A percentile compares a stretch with the other conserved stretches of the same genome.
Conservation (phyloP, 2,888 invertebrate species). For the Altica lythri region DNA sequence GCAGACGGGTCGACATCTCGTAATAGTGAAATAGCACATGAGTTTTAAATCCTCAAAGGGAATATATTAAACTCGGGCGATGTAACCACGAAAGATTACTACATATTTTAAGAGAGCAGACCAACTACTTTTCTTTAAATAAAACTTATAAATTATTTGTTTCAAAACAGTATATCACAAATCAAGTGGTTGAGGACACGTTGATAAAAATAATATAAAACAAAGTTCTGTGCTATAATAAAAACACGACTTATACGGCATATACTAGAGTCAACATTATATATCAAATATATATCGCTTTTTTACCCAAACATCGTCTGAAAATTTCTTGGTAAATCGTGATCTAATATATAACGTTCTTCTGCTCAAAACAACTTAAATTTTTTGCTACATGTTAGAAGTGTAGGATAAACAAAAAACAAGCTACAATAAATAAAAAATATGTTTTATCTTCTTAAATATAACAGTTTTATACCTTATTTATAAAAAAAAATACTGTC, state of each 20-base stretch:
- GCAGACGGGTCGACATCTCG: constrained; percentile 1
- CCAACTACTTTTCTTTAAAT: constrained; percentile 3
- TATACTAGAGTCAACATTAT: background rate
- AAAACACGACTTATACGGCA: background rate
- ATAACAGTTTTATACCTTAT: too few relatives aligned
- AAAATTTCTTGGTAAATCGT: too few relatives aligned
- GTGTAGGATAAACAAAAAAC: too few relatives aligned
- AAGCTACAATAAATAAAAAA: too few relatives aligned
- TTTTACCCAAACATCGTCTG: too few relatives aligned
- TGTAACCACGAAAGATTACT: background rate
- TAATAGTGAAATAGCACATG: constrained; percentile 4
- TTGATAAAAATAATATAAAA: background rate
- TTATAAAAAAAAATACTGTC: too few relatives aligned
- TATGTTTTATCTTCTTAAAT: too few relatives aligned
- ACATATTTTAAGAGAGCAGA: constrained; percentile 1
- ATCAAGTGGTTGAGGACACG: background rate
- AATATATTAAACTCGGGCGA: background rate
- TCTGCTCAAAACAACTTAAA: too few relatives aligned
- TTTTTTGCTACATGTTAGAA: too few relatives aligned
- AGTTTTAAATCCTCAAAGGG: constrained; percentile 12
- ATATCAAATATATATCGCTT: background rate
- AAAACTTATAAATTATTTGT: background rate
- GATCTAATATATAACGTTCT: too few relatives aligned
- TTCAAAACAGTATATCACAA: constrained; percentile 2
- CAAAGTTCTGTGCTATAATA: background rate